A percentile compares a stretch with the other conserved stretches of the same genome.
phyloP scores from a whole-genome alignment of 2,113 vertebrate species.

The Pristiophorus japonicus region DNA sequence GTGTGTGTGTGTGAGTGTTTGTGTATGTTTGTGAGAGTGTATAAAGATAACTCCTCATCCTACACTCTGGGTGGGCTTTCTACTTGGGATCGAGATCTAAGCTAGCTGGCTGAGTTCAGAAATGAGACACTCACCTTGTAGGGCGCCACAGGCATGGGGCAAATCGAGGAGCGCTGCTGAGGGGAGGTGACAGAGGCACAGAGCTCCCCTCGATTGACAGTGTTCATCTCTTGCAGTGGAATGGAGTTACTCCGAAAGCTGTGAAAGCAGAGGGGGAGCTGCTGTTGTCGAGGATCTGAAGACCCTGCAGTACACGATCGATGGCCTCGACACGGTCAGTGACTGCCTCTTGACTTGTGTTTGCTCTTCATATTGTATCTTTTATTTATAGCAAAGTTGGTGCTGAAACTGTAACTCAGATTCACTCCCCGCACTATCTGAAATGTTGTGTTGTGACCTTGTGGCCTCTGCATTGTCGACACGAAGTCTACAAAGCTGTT shows the following conservation, averaged over 20 bases:
- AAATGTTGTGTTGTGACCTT: no score
- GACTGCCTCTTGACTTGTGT: not conserved
- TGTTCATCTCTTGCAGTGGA: slow-evolving; percentile 52
- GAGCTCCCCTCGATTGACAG: not conserved
- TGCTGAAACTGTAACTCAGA: not conserved
- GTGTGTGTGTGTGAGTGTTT: no score
- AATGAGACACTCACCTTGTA: not conserved
- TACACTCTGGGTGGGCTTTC: no score
- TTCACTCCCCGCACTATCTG: not conserved
- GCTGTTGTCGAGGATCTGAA: slow-evolving; percentile 56
- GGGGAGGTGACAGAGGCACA: not conserved
- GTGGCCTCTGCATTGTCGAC: no score
- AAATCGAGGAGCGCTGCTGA: not conserved
- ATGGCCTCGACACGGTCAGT: slow-evolving; percentile 53
- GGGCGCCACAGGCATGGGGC: not conserved
- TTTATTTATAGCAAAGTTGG: not conserved
- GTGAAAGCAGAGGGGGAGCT: slow-evolving; percentile 52
- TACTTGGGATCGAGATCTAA: no score
- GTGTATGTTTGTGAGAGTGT: no score
- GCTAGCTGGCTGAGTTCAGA: no score
- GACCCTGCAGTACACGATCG: slow-evolving; percentile 51
- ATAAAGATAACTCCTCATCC: no score
- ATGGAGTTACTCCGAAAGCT: slow-evolving; percentile 55
- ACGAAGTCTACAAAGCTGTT: no score
- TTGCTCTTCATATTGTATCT: not conserved